Conservation (phyloP, 2,888 invertebrate genomes). For the Lacanobia oleracea region DNA sequence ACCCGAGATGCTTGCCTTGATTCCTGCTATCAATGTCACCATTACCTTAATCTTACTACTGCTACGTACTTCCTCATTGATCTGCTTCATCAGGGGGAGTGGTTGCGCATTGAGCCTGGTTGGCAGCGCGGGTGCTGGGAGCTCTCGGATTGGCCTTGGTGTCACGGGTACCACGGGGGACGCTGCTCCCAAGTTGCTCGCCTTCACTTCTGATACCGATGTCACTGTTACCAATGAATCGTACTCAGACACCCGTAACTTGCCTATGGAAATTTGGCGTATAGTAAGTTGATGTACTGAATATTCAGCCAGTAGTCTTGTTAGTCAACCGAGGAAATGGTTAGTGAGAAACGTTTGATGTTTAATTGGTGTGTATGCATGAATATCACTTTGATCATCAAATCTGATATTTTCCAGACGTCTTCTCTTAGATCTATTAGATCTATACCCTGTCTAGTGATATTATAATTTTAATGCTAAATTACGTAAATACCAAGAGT, state of each 20-base stretch:
- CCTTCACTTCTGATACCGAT: constrained; percentile 84
- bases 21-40: constrained; percentile 26
- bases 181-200: constrained; percentile 82
- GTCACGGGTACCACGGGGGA: constrained; percentile 58
- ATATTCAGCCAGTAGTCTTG: not conserved
- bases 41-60: constrained; percentile 53
- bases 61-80: constrained; percentile 85
- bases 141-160: constrained; percentile 63
- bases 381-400: constrained; percentile 1
- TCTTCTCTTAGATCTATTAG: not conserved
- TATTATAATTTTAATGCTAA: not conserved
- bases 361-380: not conserved
- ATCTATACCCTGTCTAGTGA: not conserved
- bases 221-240: constrained; percentile 75
- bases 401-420: not conserved
- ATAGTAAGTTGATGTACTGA: constrained; percentile 4
- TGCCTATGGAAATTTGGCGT: constrained; percentile 49
- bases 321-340: constrained; percentile 8
- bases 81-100: constrained; percentile 85
- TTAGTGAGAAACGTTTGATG: constrained; percentile 9
- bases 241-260: constrained; percentile 50
- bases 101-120: constrained; percentile 82
- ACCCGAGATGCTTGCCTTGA: constrained; percentile 48
- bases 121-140: constrained; percentile 65
- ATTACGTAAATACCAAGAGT: not conserved